Evolutionary conservation across 2,797 vertebrate genomes (phyloP).

Genomic region (Acanthurus lineatus): DNA sequence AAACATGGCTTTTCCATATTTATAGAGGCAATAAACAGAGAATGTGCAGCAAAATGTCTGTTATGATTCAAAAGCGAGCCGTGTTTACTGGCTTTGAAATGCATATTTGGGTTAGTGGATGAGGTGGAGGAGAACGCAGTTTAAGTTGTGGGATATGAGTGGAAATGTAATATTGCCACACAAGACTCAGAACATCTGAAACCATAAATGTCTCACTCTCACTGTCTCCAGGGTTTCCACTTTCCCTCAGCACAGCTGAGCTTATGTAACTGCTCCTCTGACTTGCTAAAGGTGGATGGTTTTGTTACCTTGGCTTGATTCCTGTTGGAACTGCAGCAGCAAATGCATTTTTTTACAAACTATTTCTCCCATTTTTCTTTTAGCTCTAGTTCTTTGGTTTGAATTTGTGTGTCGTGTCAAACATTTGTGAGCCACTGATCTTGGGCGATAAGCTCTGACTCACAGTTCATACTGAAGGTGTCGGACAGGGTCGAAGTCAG

Average conservation of each 20-base stretch:
- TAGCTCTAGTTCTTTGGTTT: background rate
- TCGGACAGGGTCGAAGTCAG: conserved; percentile 1
- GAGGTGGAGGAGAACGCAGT: conserved; percentile 62
- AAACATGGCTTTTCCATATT: conserved; percentile 82
- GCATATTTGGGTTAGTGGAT: conserved; percentile 81
- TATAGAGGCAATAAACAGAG: conserved; percentile 80
- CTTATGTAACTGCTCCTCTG: conserved; percentile 12
- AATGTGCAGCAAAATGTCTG: conserved; percentile 76
- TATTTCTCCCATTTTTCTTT: background rate
- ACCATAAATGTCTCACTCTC: conserved; percentile 83
- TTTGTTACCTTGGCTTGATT: background rate
- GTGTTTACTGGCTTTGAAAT: conserved; percentile 78
- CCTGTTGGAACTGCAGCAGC: background rate
- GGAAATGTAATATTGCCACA: conserved; percentile 77
- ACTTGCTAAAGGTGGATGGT: background rate
- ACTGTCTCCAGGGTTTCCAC: conserved; percentile 80
- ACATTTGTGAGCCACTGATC: background rate
- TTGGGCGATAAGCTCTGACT: background rate
- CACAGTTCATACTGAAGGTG: background rate
- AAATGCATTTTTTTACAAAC: background rate
- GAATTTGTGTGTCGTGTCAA: background rate
- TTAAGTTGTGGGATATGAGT: conserved; percentile 69
- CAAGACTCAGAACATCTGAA: conserved; percentile 82
- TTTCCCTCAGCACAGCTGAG: conserved; percentile 58
- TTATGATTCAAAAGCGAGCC: conserved; percentile 74